Evolutionary conservation across 2,113 vertebrate species (phyloP), one percentile per base, ranked within the genome.

Genomic region (Albula glossodonta): DNA sequence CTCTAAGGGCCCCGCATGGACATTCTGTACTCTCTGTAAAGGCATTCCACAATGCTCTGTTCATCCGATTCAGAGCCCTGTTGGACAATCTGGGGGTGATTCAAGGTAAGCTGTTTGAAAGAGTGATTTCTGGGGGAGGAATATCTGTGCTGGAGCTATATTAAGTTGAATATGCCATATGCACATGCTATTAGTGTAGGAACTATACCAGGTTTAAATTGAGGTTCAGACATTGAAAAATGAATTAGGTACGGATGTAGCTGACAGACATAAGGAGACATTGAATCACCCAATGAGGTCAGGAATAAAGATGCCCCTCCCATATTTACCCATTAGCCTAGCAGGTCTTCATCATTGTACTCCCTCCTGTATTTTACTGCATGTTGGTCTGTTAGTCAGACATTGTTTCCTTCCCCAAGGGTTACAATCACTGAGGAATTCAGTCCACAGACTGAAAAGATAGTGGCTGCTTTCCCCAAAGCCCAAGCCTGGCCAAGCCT

Each of bases 341-440:
- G n/a, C 70, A 74, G 2, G 49, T 25, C 74, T 84, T 78, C 63
- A 50, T 50, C 66, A 25, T 78, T 78, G 51, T 31, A 19, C 48
- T 17, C 41, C 56, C 53, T 85, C 53, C n/a, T 56, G 52, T 85
- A 48, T 80, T 85, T 80, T 66, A 84, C 83, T 11, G 53, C 53
- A 80, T 22, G 48, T 25, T 5, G 12, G 48, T 51, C 70, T 84
- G 49, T 66, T 81, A 41, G 78, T 63, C 78, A 80, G 79, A 80
- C 79, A 80, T 48, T 22, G 79, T 10, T 25, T 51, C 51, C 11
- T 9, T 22, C 84, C 53, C 74, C 31, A 57, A 52, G 84, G 74
- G 22, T 77, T 60, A 51, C 52, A 57, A 57, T 31, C 31, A 48
- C 52, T 4, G 52, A 79, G 31, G 84, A 85, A 80, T 85, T 85